Percentiles rank a stretch among this genome's conserved stretches.
Conservation (phyloP, 2,113 vertebrate genomes). For the Neogobius melanostomus region DNA sequence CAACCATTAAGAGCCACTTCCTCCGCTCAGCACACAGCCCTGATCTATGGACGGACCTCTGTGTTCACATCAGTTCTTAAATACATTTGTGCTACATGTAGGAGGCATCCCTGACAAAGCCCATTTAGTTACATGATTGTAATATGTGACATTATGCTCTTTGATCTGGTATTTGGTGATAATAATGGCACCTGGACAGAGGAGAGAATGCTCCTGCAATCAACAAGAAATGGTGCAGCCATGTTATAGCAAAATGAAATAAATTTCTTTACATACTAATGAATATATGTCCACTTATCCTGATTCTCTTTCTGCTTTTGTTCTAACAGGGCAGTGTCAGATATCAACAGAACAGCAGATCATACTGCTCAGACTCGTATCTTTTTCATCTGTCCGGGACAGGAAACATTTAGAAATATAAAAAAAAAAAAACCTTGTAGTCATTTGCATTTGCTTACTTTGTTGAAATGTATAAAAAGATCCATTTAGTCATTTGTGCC, state of each 20-base stretch:
- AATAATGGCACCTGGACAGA: neutral
- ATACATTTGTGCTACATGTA: neutral
- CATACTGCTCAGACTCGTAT: neutral
- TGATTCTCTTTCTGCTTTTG: neutral
- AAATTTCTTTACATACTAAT: neutral
- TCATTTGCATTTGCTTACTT: neutral
- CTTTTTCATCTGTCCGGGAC: conserved; percentile 6
- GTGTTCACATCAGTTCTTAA: neutral
- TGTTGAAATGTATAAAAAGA: neutral
- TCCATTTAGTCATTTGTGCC: neutral
- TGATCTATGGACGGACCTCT: neutral
- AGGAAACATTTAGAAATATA: neutral
- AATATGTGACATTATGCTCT: neutral
- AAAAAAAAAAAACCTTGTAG: neutral
- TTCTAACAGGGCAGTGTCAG: neutral
- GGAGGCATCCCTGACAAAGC: neutral
- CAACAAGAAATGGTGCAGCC: neutral
- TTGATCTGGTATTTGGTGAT: too few species aligned
- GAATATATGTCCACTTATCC: neutral
- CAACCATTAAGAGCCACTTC: conserved; percentile 33
- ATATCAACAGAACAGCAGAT: conserved; percentile 4
- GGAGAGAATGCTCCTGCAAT: neutral
- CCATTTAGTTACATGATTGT: neutral
- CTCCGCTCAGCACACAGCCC: conserved; percentile 5
- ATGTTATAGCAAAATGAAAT: neutral